These are phyloP conservation scores for Tetrapedia diversipes DNA, from an alignment of 2,888 invertebrate genomes.

Conservation along the genomic window DNA sequence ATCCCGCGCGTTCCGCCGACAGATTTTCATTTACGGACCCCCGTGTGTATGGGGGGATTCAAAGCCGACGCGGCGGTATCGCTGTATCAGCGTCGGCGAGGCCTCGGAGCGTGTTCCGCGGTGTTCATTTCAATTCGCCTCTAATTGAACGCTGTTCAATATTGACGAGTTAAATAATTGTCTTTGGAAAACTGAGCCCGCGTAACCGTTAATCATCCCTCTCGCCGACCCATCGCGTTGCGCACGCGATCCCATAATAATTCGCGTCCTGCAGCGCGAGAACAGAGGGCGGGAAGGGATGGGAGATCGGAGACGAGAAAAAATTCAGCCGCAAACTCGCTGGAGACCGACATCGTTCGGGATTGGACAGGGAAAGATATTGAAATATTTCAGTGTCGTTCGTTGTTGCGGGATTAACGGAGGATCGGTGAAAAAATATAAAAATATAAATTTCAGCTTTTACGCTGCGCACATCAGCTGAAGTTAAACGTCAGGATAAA, in stretches of 20 bases:
- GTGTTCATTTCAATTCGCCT: conserved; percentile 71
- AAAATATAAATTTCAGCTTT: no score
- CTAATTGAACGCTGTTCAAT: conserved; percentile 73
- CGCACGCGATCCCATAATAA: conserved; percentile 44
- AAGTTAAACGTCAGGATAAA: no score
- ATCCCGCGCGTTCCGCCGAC: conserved; percentile 48
- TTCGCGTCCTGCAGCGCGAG: conserved; percentile 16
- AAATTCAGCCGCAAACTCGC: conserved; percentile 4
- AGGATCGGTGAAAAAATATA: no score
- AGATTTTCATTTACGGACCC: conserved; percentile 69
- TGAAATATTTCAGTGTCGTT: no score
- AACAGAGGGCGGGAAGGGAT: not conserved
- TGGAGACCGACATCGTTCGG: not conserved
- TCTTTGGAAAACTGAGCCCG: conserved; percentile 65
- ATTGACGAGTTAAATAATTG: conserved; percentile 73
- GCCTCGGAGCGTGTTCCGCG: conserved; percentile 41
- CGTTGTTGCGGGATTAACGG: no score
- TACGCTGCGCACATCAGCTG: no score
- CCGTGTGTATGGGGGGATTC: conserved; percentile 51
- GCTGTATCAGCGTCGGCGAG: conserved; percentile 56
- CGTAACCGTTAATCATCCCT: conserved; percentile 64
- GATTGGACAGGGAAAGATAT: not conserved
- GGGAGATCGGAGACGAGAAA: not conserved
- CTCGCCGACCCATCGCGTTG: conserved; percentile 13
- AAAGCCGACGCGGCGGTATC: conserved; percentile 58